Base-by-base conservation (phyloP, 2,113 vertebrate genomes). In the Oreocharis arfaki region DNA sequence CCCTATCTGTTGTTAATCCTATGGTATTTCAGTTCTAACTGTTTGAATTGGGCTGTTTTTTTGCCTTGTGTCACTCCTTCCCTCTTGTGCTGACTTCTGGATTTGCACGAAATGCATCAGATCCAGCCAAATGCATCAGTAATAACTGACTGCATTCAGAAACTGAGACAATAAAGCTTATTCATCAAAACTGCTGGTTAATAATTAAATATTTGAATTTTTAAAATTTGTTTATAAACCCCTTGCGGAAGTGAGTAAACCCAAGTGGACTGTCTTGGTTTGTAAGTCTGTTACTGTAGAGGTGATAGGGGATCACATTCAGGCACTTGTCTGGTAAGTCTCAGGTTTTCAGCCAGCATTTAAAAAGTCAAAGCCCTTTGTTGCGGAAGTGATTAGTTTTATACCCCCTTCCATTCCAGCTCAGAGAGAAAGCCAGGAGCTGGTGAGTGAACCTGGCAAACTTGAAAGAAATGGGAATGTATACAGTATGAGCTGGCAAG, bases 301-400 rank as follows among this genome's bases (percentile, higher is more conserved):
- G 32, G 47, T 0, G 0, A 2, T 28, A 50, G 47, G 15, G 19
- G 52, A 42, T 60, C 8, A 1, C 7, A 6, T 33, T 22, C 52
- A 64, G 60, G 18, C 0, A 0, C 13, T 70, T n/a, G 10, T 33
- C 47, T 64, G 30, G 4, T 19, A 60, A 69, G 37, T 52, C 37
- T 50, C 11, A 28, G 27, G 26, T 71, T 84, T 91, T 80, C 47
- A 70, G 50, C 12, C 35, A 77, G 52, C 46, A 57, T 53, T 59
- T 39, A 30, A 27, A 78, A 74, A 68, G 27, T 16, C n/a, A 75
- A 92, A 93, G 32, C 56, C 17, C 16, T 56, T 1, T 18, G 18
- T 52, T 2, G 1, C 19, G 23, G 39, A 65, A 88, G 23, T 61
- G 33, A 3, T 59, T n/a, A 10, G 13, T 8, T 88, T 78, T 47